Evolutionary conservation across 2,113 vertebrate genomes (phyloP).

Genomic region (Lethenteron reissneri): DNA sequence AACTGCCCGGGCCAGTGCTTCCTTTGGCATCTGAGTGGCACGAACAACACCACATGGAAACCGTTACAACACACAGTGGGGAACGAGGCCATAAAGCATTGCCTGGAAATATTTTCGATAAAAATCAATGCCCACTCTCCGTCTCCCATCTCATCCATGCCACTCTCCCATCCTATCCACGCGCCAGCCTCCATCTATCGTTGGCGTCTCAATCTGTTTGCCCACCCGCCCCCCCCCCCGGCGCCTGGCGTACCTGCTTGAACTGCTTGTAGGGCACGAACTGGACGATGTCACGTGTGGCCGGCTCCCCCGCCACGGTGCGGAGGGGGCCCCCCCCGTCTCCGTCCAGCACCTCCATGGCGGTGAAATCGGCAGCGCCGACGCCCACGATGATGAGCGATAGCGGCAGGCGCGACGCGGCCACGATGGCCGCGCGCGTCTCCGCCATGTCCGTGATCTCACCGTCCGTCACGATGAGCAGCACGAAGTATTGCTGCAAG

Average conservation of each 20-base stretch:
- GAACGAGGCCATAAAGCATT: too few relatives aligned
- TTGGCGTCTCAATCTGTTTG: background rate
- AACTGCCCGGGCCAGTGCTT: conserved; percentile 44
- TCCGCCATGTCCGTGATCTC: conserved; percentile 88
- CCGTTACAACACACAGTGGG: too few relatives aligned
- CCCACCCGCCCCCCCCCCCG: background rate
- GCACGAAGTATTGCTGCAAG: conserved; percentile 68
- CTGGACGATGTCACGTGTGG: conserved; percentile 55
- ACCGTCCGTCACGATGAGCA: conserved; percentile 86
- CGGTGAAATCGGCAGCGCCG: conserved; percentile 67
- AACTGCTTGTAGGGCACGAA: conserved; percentile 61
- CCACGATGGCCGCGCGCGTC: conserved; percentile 58
- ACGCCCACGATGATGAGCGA: conserved; percentile 84
- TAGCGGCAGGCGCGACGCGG: conserved; percentile 69
- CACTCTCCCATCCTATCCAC: too few relatives aligned
- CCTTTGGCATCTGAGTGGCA: conserved; percentile 30
- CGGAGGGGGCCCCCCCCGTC: conserved; percentile 50
- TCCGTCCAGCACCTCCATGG: conserved; percentile 89
- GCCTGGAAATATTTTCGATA: too few relatives aligned
- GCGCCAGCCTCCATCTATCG: too few relatives aligned
- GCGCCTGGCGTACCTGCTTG: conserved; percentile 27
- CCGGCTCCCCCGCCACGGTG: conserved; percentile 33
- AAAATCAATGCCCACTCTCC: too few relatives aligned
- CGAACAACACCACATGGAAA: too few relatives aligned
- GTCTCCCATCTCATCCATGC: too few relatives aligned